A percentile compares a stretch with the other conserved stretches of the same genome.
phyloP scores from a whole-genome alignment of 2,888 invertebrate species.

The Leptinotarsa peninsularis region DNA sequence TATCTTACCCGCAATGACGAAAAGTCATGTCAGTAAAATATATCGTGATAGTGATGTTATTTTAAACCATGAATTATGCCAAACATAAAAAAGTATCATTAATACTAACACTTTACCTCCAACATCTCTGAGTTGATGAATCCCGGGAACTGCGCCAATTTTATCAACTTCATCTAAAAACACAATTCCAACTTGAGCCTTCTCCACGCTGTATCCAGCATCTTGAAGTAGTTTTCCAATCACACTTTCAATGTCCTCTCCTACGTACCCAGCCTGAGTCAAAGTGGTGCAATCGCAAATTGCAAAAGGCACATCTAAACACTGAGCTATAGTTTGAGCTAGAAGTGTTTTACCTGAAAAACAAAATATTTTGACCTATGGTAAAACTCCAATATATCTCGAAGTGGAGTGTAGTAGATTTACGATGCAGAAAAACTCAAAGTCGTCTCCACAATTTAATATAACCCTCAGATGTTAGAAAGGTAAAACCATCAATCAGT shows the following conservation, averaged over 20 bases:
- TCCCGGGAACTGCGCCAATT: constrained; percentile 96
- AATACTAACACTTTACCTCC: constrained; percentile 72
- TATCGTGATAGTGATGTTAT: too few species aligned
- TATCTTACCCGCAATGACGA: too few species aligned
- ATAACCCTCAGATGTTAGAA: too few species aligned
- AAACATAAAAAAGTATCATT: not conserved
- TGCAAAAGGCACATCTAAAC: constrained; percentile 98
- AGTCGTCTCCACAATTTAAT: too few species aligned
- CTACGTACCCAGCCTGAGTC: constrained; percentile 97
- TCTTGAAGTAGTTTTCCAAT: constrained; percentile 96
- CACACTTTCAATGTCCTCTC: constrained; percentile 99
- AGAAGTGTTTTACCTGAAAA: constrained; percentile 91
- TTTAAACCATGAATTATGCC: too few species aligned
- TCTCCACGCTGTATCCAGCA: constrained; percentile 92
- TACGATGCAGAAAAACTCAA: too few species aligned
- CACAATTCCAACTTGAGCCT: constrained; percentile 98
- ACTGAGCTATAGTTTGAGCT: constrained; percentile 97
- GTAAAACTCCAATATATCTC: too few species aligned
- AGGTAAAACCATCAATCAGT: too few species aligned
- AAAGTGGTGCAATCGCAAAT: constrained; percentile 98
- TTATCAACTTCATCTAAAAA: constrained; percentile 99
- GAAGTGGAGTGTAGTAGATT: too few species aligned
- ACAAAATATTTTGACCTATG: constrained; percentile 1
- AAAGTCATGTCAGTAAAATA: too few species aligned
- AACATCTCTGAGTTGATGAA: constrained; percentile 93